phyloP scores from a whole-genome alignment of 1,140 invertebrate species.

The Portunus trituberculatus region DNA sequence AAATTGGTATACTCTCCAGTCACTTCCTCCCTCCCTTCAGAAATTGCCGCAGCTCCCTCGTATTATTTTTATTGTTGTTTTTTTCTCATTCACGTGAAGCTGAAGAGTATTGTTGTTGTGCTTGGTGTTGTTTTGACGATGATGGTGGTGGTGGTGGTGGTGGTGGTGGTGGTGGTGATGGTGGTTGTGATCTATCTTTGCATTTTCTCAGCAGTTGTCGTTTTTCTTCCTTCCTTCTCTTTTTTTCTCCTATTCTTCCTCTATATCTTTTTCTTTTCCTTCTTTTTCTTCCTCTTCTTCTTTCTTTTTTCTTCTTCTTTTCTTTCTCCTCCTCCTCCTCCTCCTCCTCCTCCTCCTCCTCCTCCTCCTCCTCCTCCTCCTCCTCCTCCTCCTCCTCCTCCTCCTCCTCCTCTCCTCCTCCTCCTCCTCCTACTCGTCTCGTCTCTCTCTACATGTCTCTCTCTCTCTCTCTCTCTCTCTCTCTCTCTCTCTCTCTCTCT shows the following conservation, averaged over 20 bases:
- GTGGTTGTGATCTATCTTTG: neutral
- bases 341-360: neutral
- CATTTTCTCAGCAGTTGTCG: too few species aligned
- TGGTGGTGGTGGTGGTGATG: too few species aligned
- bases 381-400: neutral
- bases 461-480: slow-evolving; percentile 8
- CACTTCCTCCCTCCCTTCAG: too few species aligned
- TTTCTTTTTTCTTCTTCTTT: neutral
- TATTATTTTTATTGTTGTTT: neutral
- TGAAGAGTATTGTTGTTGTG: too few species aligned
- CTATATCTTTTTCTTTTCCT: neutral
- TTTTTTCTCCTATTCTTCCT: neutral
- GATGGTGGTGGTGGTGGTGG: too few species aligned
- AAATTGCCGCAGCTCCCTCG: too few species aligned
- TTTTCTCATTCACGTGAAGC: neutral
- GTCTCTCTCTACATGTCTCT: neutral
- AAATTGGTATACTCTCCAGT: too few species aligned
- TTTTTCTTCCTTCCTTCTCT: neutral
- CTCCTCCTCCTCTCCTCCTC: neutral
- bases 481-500: neutral
- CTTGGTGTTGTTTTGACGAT: too few species aligned
- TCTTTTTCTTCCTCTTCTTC: neutral
- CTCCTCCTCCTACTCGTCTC: neutral
- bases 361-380: neutral
- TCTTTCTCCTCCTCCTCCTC: neutral